Evolutionary conservation across 2,113 vertebrate genomes (phyloP), one percentile per base, ranked within the genome.

Genomic region (Nothobranchius furzeri): DNA sequence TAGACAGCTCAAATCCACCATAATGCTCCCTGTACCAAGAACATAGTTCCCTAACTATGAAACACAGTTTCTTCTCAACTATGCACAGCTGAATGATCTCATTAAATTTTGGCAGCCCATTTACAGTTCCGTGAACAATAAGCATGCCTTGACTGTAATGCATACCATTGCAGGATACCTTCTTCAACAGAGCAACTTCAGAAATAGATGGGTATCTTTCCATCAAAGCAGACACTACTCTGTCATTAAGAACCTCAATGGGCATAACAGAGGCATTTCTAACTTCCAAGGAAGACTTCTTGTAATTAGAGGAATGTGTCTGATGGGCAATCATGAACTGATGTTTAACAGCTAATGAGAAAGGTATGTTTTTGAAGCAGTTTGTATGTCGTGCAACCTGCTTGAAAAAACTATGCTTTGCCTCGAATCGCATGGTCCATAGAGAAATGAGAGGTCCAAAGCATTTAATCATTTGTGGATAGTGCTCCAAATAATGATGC

Each of bases 401-500:
- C 7, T 55, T 55, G 12, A 55, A 54, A 13, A 7, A 54, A 55
- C 5, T 47, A 14, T 47, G 46, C 12, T 47, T 47, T 12, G 46
- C 46, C 46, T 47, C 46, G 13, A 47, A 47, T 14, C 46, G 20
- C 51, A 52, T 52, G 2, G 17, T 52, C 51, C 60, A 64, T 7
- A 63, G 9, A 20, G 9, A 0, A 1, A 74, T 63, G 14, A 66
- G 10, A 17, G 35, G 61, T 5, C 64, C 57, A 60, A 60, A 74
- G 1, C 9, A 12, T 42, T 60, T 67, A 7, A 74, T 60, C 6
- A 60, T 52, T 40, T 65, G 54, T 30, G 70, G 70, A 60, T 66
- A 73, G 11, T 60, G 70, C 3, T 73, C 63, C 56, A 73, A 48
- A 54, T 48, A 66, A 17, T 66, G 56, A 54, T 73, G 56, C 48